Conservation (phyloP, 1,140 invertebrate species). For the Philopotamus ludificatus region DNA sequence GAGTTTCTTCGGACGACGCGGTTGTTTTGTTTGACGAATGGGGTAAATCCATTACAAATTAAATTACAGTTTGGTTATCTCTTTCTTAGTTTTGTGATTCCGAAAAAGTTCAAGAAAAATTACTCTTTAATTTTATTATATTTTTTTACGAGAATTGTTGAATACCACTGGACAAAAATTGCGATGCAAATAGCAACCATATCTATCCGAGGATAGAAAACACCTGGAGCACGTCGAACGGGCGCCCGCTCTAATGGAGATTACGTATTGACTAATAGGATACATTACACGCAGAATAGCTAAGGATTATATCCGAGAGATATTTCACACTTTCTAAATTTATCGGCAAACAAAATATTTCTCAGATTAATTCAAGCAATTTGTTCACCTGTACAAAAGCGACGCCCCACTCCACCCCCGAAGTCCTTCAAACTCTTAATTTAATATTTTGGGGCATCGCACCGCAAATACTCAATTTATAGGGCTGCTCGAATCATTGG, state of each 20-base stretch:
- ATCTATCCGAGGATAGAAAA: constrained; percentile 1
- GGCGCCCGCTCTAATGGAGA: constrained; percentile 2
- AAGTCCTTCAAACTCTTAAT: constrained; percentile 35
- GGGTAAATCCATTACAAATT: too few relatives aligned
- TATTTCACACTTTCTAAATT: constrained; percentile 19
- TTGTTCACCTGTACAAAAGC: not conserved
- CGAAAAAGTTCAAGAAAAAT: too few relatives aligned
- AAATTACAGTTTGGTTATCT: too few relatives aligned
- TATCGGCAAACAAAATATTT: not conserved
- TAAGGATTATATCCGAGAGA: constrained; percentile 8
- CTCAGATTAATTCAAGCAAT: not conserved
- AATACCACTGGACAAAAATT: constrained; percentile 16
- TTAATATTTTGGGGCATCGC: constrained; percentile 25
- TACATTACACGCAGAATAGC: constrained; percentile 12
- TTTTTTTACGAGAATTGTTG: too few relatives aligned
- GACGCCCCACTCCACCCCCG: constrained; percentile 18
- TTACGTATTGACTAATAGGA: constrained; percentile 25
- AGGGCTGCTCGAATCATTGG: constrained; percentile 25
- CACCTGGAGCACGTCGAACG: constrained; percentile 12
- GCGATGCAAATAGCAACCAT: constrained; percentile 20
- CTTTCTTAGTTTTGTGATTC: too few relatives aligned
- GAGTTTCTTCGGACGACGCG: too few relatives aligned
- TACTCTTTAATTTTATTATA: too few relatives aligned
- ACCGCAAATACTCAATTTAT: constrained; percentile 24
- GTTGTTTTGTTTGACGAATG: too few relatives aligned